Evolutionary conservation across 2,888 invertebrate genomes (phyloP), one percentile per base, ranked within the genome.

Genomic region (Dendrolimus houi): DNA sequence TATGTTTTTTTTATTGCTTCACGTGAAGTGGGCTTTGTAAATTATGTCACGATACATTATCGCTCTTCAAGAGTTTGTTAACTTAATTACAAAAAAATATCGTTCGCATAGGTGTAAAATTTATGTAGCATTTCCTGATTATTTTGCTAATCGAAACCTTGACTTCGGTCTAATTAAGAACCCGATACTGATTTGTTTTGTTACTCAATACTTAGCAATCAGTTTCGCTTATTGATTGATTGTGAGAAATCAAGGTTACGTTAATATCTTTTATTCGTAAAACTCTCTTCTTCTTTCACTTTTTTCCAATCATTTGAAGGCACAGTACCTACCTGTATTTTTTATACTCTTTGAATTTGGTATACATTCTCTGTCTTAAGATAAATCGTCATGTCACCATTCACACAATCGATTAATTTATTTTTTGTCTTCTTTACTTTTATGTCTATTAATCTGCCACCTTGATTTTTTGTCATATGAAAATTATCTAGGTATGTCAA

Each of bases 1-100:
- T 56, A 56, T 53, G 53, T 56, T 56, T 56, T 56, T 56, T 56
- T 56, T 56, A 56, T 56, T 53, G 42, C 56, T 56, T 17, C 56
- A 53, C 53, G 53, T 56, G 42, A 14, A 53, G 17, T 55, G 41
- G 41, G 53, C 42, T 9, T 56, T 53, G 14, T n/a, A 42, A 47
- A 47, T 47, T 47, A 47, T 47, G 47, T 47, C 47, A 47, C 12
- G 47, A 47, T 47, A 47, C 29, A 47, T 47, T 47, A 47, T 47
- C 12, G 29, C 47, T 47, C 47, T 47, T 47, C 29, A 47, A 47
- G 9, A 9, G 12, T 47, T 47, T 47, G 47, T 47, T 47, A 47
- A 10, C 47, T 47, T 9, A 12, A 6, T 12, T 9, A 47, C 47
- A 47, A 12, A 47, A n/a, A 12, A 29, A 29, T 29, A 29, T 29